These are phyloP conservation scores for Cetonia aurata DNA, from an alignment of 2,888 invertebrate genomes.

Conservation along the genomic window DNA sequence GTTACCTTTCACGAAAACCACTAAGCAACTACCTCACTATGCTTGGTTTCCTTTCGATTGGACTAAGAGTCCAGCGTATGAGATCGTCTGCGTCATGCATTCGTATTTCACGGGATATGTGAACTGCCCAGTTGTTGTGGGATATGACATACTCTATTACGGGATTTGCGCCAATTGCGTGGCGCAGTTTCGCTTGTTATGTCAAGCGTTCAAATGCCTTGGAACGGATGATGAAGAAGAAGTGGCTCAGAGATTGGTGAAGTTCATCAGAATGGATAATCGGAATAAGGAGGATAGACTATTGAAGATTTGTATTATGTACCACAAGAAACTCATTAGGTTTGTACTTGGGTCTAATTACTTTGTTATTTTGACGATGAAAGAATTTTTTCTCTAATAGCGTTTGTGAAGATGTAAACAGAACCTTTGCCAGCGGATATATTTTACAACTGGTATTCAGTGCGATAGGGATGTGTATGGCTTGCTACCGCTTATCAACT, in stretches of 20 bases:
- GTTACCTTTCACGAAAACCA: conserved; percentile 44
- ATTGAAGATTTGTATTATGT: conserved; percentile 46
- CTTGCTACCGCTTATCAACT: conserved; percentile 47
- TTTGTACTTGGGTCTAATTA: conserved; percentile 2
- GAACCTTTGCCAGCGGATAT: conserved; percentile 46
- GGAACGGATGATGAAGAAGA: conserved; percentile 41
- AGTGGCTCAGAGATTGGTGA: conserved; percentile 17
- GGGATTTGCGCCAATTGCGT: conserved; percentile 47
- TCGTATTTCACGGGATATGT: conserved; percentile 43
- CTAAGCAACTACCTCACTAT: conserved; percentile 47
- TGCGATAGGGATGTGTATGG: conserved; percentile 48
- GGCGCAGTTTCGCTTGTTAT: conserved; percentile 49
- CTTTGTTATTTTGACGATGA: background rate
- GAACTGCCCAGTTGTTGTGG: conserved; percentile 43
- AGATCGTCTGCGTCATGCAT: conserved; percentile 48
- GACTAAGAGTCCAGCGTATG: conserved; percentile 44
- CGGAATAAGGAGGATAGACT: conserved; percentile 34
- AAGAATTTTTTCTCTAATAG: conserved; percentile 30
- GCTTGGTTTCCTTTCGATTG: conserved; percentile 49
- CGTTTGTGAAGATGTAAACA: conserved; percentile 46
- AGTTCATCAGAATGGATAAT: conserved; percentile 30
- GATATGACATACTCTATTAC: conserved; percentile 49
- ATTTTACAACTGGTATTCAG: conserved; percentile 49
- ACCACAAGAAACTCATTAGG: conserved; percentile 49
- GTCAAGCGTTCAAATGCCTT: conserved; percentile 40